Base-by-base conservation (phyloP, 1,140 invertebrate species). In the Melitaea cinxia region DNA sequence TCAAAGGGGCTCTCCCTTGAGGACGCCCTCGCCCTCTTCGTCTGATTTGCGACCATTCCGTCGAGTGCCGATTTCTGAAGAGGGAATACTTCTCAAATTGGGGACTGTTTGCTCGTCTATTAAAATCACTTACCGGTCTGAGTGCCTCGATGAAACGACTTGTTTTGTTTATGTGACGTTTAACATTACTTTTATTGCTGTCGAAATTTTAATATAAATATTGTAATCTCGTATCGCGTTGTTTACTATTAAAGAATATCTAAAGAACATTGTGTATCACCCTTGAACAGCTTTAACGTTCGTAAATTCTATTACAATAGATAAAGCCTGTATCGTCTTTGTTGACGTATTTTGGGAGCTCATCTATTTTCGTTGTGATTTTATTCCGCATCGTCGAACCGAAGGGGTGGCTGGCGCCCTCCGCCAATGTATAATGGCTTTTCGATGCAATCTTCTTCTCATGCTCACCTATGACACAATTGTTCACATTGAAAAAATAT, bases 1-100 rank as follows among this genome's bases (percentile, higher is more conserved):
- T 90, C 88, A 90, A 90, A 90, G 85, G 88, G 83, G 78, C 79
- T 81, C 82, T 83, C 84, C 85, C 80, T 72, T 64, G 85, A 82
- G 84, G 82, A 73, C 78, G 56, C 60, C 63, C 49, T 65, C 68
- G 65, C 78, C 74, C 73, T 70, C 64, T 72, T 68, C 75, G 82
- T 81, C 81, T 88, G 88, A 88, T 90, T 88, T 88, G 85, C 81
- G 82, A 87, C 81, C 76, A 83, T 82, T 85, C 78, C 73, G 72
- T 73, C 78, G 78, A 78, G 76, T 83, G 83, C 77, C 84, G 86
- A 89, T 90, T 90, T 89, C 86, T 85, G 85, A 89, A 86, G 75
- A 80, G 85, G 82, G 83, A 87, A 86, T 87, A 85, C 77, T 85
- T 79, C 76, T 83, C 80, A 82, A 88, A 86, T 88, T 83, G 78